Percentiles rank a stretch among this genome's conserved stretches.
Conservation (phyloP, 2,797 vertebrate genomes). For the Thamnophis elegans region DNA sequence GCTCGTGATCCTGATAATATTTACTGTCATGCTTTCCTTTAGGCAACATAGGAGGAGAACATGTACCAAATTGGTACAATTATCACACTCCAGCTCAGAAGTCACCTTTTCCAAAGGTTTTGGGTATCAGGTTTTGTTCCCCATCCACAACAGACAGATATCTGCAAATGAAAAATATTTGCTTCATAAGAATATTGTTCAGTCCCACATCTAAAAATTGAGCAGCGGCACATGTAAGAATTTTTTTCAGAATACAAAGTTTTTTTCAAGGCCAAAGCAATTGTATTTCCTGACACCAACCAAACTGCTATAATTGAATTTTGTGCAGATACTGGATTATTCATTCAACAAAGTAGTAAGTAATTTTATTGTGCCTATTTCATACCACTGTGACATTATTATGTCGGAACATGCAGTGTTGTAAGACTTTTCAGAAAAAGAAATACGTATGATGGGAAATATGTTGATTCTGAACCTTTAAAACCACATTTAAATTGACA, state of each 20-base stretch:
- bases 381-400: neutral
- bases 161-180: neutral
- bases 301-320: neutral
- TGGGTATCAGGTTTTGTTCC: neutral
- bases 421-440: neutral
- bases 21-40: neutral
- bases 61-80: neutral
- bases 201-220: neutral
- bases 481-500: neutral
- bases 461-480: neutral
- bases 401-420: neutral
- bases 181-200: neutral
- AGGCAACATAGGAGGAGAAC: neutral
- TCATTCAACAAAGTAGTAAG: constrained; percentile 8
- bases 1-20: neutral
- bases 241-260: neutral
- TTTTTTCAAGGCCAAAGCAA: neutral
- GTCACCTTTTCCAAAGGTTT: neutral
- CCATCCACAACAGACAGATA: neutral
- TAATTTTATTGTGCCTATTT: neutral
- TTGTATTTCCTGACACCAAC: neutral
- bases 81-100: neutral
- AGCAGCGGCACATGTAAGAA: neutral
- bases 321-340: neutral
- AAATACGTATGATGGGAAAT: neutral